Evolutionary conservation across 2,888 invertebrate species (phyloP).

Genomic region (Aleiodes leptofemur): DNA sequence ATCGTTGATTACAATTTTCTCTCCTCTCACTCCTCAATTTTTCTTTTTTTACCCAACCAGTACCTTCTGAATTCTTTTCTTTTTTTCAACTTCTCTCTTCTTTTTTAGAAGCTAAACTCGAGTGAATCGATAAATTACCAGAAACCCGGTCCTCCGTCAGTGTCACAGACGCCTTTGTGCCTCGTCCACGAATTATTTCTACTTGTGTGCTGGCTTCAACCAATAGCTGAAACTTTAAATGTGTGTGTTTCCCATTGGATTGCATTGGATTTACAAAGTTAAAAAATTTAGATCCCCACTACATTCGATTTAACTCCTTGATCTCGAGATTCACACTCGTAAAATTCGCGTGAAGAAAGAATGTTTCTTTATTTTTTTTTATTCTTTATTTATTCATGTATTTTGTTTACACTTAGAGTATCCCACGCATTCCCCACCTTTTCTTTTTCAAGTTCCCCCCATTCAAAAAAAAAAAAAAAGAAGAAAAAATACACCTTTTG

Average conservation of each 20-base stretch:
- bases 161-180: slow-evolving; percentile 45
- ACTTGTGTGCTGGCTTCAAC: slow-evolving; percentile 47
- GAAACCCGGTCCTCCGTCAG: slow-evolving; percentile 42
- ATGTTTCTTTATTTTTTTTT: slow-evolving; percentile 4
- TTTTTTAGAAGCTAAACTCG: slow-evolving; percentile 33
- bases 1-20: slow-evolving; percentile 71
- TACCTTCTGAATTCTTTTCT: background rate
- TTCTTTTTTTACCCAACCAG: slow-evolving; percentile 8
- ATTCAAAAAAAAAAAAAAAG: slow-evolving; percentile 27
- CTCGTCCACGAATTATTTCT: slow-evolving; percentile 46
- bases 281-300: slow-evolving; percentile 31
- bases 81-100: slow-evolving; percentile 11
- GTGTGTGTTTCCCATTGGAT: slow-evolving; percentile 9
- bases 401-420: slow-evolving; percentile 52
- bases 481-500: slow-evolving; percentile 37
- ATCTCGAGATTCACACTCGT: slow-evolving; percentile 39
- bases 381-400: slow-evolving; percentile 1
- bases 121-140: slow-evolving; percentile 66
- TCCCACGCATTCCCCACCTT: slow-evolving; percentile 35
- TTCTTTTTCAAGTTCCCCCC: slow-evolving; percentile 33
- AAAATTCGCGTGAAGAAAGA: slow-evolving; percentile 36
- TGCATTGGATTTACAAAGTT: slow-evolving; percentile 17
- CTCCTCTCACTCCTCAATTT: slow-evolving; percentile 2
- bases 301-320: slow-evolving; percentile 34
- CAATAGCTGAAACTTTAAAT: slow-evolving; percentile 19